Evolutionary conservation across 2,113 vertebrate genomes (phyloP), one percentile per base, ranked within the genome.

Genomic region (Pungitius pungitius): DNA sequence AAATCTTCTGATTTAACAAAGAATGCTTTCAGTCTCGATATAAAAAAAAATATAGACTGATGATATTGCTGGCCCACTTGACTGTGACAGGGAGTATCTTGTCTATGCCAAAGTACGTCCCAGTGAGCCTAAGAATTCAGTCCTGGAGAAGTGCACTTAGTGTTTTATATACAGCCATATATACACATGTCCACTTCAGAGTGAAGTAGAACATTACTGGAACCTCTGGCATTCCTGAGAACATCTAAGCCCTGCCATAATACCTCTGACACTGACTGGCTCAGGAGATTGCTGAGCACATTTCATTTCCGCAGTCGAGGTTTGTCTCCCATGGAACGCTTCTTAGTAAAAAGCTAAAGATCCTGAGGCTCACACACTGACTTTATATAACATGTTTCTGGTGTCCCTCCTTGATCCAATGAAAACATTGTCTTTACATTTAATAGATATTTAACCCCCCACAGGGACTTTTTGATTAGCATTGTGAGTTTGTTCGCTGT

Each of bases 221-320:
- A 52, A 12, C 1, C 14, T 56, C 27, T 64, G 11, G 11, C 8
- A 30, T 62, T n/a, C n/a, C n/a, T 12, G 8, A 40, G 14, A 60
- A 54, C 4, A 24, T 26, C 51, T 26, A 54, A 26, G 13, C 51
- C 13, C 51, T 27, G 40, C 66, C 42, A 52, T 24, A 26, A 51
- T 39, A 26, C 26, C 0, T 0, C 42, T 43, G 39, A 40, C 47
- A 67, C 9, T 65, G 18, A 54, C 4, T 65, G 27, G 2, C 27
- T 61, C 3, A 49, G 40, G 24, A 61, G 27, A 51, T 12, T 35
- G 33, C 4, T 35, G 6, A 35, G 3, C 20, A 20, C 37, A 11
- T 78, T 74, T 56, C 13, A 55, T 74, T 78, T 74, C 30, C 39
- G 64, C 30, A n/a, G 22, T 15, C 13, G 30, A 54, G 24, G 17